Conservation (phyloP, 35 echinoderm and acorn worm species). For the Hemicentrotus pulcherrimus region DNA sequence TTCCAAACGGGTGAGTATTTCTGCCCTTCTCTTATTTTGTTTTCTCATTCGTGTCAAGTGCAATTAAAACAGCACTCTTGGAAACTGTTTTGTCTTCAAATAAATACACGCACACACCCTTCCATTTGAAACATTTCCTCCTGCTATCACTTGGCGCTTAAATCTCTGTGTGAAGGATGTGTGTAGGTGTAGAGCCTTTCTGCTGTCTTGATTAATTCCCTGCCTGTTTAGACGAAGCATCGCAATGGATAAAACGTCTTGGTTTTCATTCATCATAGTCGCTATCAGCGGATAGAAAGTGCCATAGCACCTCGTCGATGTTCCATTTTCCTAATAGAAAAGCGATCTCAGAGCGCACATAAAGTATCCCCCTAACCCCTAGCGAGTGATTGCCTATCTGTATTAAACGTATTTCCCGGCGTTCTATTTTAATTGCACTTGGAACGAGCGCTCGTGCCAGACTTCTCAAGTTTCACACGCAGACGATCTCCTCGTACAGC, state of each 20-base stretch:
- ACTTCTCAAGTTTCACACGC: constrained; percentile 54
- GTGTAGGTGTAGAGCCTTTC: neutral
- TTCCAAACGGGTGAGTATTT: constrained; percentile 60
- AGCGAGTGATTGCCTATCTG: constrained; percentile 47
- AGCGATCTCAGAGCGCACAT: constrained; percentile 32
- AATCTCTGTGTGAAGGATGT: neutral
- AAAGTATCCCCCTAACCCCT: constrained; percentile 21
- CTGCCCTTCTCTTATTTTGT: neutral
- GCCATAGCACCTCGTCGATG: constrained; percentile 32
- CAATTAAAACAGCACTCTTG: constrained; percentile 26
- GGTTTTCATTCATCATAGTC: constrained; percentile 50
- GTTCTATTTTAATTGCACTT: constrained; percentile 45
- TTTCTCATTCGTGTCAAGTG: neutral
- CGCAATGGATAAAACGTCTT: constrained; percentile 47
- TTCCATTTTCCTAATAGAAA: constrained; percentile 58
- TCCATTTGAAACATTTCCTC: neutral
- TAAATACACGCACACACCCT: neutral
- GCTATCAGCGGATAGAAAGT: constrained; percentile 41
- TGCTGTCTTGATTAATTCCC: constrained; percentile 31
- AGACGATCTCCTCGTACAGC: constrained; percentile 19
- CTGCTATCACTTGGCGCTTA: constrained; percentile 25
- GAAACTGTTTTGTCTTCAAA: neutral
- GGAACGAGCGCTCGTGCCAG: neutral
- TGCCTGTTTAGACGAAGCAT: constrained; percentile 46
- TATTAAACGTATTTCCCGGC: constrained; percentile 44